These are phyloP conservation scores for Nematopogon swammerdamellus DNA, from an alignment of 2,888 invertebrate species.

Conservation along the genomic window DNA sequence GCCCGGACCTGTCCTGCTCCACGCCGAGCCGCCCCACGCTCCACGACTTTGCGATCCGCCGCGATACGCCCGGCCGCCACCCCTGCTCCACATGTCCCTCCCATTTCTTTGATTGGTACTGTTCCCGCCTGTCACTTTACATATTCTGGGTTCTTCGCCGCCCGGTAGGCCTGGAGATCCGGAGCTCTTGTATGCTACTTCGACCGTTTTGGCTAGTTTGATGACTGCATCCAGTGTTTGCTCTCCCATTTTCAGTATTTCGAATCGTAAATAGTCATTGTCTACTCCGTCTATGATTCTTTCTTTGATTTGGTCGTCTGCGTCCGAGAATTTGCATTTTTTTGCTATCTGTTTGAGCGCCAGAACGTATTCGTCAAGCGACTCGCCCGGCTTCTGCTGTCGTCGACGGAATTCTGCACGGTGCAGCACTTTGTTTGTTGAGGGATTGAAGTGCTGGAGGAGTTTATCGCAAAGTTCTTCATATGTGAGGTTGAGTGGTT, in stretches of 20 bases:
- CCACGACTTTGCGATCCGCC: neutral
- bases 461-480: too few species aligned
- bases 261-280: too few species aligned
- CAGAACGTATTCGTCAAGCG: too few species aligned
- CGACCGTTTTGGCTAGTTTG: neutral
- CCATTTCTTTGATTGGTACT: neutral
- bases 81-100: neutral
- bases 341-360: conserved; percentile 7
- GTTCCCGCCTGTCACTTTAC: too few species aligned
- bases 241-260: too few species aligned
- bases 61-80: too few species aligned
- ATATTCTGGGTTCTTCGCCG: neutral
- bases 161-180: too few species aligned
- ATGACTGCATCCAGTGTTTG: too few species aligned
- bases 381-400: too few species aligned
- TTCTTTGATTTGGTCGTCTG: conserved; percentile 11
- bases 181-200: neutral
- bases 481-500: too few species aligned
- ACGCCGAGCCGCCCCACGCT: neutral
- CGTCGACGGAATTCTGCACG: conserved; percentile 7
- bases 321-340: conserved; percentile 9
- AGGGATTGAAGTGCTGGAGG: too few species aligned
- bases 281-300: conserved; percentile 9
- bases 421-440: too few species aligned
- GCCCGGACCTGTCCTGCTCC: neutral